Percentiles rank a stretch among this genome's conserved stretches.
Evolutionary conservation across 1,140 invertebrate genomes (phyloP).

Genomic region (Ceratina australensis): DNA sequence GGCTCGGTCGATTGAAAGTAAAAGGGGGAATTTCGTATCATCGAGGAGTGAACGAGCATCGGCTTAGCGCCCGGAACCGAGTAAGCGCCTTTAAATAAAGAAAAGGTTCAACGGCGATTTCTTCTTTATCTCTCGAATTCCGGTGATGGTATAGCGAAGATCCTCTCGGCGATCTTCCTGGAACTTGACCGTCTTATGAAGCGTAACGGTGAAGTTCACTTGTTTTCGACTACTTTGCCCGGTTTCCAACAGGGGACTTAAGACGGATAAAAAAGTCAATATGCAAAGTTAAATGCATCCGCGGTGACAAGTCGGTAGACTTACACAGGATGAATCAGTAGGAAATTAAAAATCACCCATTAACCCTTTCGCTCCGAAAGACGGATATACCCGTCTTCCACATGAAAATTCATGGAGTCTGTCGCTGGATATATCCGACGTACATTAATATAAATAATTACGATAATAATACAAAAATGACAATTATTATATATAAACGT

Average conservation of each 20-base stretch:
- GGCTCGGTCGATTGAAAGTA: constrained; percentile 9
- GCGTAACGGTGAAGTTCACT: constrained; percentile 26
- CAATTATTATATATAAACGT: too few species aligned
- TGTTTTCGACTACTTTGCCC: not conserved
- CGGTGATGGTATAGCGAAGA: constrained; percentile 26
- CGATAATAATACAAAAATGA: too few species aligned
- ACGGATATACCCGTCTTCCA: too few species aligned
- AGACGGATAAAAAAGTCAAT: constrained; percentile 4
- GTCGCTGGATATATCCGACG: too few species aligned
- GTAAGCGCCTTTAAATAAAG: constrained; percentile 49
- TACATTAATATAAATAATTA: too few species aligned
- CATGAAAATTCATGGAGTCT: too few species aligned
- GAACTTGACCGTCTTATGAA: constrained; percentile 36
- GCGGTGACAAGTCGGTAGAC: too few species aligned
- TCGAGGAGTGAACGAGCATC: constrained; percentile 7
- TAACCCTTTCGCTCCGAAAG: too few species aligned
- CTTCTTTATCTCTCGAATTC: constrained; percentile 34
- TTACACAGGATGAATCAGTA: too few species aligned
- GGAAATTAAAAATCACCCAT: too few species aligned
- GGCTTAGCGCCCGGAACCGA: constrained; percentile 24
- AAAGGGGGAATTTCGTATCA: constrained; percentile 22
- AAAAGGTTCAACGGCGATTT: constrained; percentile 44
- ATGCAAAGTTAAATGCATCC: not conserved
- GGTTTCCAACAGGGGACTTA: not conserved
- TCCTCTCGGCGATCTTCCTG: constrained; percentile 6